Conservation (phyloP, 2,797 vertebrate genomes). For the Echiichthys vipera region DNA sequence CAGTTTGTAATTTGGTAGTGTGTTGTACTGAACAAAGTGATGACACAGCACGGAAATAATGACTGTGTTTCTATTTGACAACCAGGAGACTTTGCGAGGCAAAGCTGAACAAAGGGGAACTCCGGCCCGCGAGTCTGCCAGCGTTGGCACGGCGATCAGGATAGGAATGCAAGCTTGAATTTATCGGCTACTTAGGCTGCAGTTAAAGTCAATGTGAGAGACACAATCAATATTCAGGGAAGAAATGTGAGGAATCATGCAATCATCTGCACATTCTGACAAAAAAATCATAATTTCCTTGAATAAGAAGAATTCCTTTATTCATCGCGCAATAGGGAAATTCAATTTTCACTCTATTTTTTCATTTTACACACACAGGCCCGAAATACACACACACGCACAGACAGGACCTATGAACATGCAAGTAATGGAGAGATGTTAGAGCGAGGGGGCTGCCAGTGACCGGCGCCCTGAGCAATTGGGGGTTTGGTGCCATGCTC, state of each 20-base stretch:
- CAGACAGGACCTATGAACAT: no score
- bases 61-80: slow-evolving; percentile 7
- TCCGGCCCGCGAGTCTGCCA: neutral
- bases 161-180: neutral
- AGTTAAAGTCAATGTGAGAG: neutral
- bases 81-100: no score
- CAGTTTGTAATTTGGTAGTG: neutral
- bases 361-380: no score
- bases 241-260: no score
- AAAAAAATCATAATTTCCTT: neutral
- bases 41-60: neutral
- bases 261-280: neutral
- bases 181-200: neutral
- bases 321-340: no score
- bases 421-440: no score
- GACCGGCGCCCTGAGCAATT: no score
- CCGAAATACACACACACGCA: no score
- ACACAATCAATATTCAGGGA: neutral
- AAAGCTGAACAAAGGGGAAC: neutral
- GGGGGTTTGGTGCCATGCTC: no score
- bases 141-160: neutral
- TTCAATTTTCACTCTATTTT: no score
- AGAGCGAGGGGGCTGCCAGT: no score
- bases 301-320: no score
- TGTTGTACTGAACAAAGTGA: neutral